Percentiles rank a stretch among this genome's conserved stretches.
phyloP scores from a whole-genome alignment of 1,140 invertebrate genomes.

The Carcinoscorpius rotundicauda region DNA sequence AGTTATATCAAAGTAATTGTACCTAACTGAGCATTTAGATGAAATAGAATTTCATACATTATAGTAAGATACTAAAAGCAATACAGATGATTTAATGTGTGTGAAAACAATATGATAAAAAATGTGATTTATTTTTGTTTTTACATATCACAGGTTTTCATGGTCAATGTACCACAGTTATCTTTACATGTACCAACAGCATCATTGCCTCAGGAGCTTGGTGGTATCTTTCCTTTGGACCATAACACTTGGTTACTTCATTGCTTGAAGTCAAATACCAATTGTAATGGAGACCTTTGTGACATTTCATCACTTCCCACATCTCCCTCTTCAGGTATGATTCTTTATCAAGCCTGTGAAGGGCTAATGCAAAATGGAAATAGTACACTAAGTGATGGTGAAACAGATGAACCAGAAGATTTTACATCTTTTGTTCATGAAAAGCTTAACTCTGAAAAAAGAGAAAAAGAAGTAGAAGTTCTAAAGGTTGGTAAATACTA shows the following conservation, averaged over 20 bases:
- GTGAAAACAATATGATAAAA: slow-evolving; percentile 1
- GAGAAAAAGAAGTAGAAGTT: slow-evolving; percentile 26
- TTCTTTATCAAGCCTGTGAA: slow-evolving; percentile 2
- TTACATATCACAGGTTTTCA: slow-evolving; percentile 53
- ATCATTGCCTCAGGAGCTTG: slow-evolving; percentile 69
- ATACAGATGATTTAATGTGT: background rate
- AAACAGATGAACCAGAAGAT: slow-evolving; percentile 16
- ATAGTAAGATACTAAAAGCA: background rate
- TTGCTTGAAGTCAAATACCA: slow-evolving; percentile 55
- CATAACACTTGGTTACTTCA: slow-evolving; percentile 76
- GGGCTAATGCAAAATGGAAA: slow-evolving; percentile 4
- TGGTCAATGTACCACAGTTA: slow-evolving; percentile 69
- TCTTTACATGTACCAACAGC: slow-evolving; percentile 45
- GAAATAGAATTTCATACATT: background rate
- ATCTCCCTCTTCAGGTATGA: slow-evolving; percentile 6
- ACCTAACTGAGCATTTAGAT: slow-evolving; percentile 8
- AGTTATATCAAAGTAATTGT: slow-evolving; percentile 5
- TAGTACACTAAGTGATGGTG: slow-evolving; percentile 11
- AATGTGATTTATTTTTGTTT: slow-evolving; percentile 8
- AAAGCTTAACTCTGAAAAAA: slow-evolving; percentile 32
- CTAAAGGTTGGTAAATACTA: background rate
- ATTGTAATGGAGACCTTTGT: slow-evolving; percentile 38
- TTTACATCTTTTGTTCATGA: slow-evolving; percentile 27
- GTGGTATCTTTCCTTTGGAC: slow-evolving; percentile 69
- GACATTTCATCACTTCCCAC: slow-evolving; percentile 20